Evolutionary conservation across 2,113 vertebrate species (phyloP).

Genomic region (Dipodomys stephensi): DNA sequence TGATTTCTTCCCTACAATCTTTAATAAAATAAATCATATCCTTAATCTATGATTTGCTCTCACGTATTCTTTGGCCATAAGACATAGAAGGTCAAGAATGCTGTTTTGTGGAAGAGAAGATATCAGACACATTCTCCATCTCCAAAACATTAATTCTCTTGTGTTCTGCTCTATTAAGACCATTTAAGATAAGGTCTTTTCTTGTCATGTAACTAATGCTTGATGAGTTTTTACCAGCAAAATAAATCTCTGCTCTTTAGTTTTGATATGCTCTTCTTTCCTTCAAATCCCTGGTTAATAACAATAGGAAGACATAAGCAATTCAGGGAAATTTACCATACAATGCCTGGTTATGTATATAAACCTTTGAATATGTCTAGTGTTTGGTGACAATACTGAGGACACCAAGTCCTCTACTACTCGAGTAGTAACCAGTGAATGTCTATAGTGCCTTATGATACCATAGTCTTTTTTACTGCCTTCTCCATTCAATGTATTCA

Average conservation of each 20-base stretch:
- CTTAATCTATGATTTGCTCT: not conserved
- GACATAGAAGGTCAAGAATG: not conserved
- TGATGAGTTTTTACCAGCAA: constrained; percentile 20
- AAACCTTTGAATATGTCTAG: not conserved
- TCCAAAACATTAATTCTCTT: not conserved
- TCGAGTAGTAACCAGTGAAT: not conserved
- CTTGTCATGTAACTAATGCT: not conserved
- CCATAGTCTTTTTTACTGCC: not conserved
- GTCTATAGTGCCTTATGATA: not conserved
- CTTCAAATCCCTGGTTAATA: not conserved
- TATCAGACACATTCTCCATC: not conserved
- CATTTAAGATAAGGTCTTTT: not conserved
- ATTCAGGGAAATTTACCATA: not conserved
- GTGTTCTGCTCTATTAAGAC: not conserved
- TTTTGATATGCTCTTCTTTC: not conserved
- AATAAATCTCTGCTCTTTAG: not conserved
- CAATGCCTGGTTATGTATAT: not conserved
- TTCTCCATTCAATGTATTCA: not conserved
- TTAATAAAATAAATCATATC: not conserved
- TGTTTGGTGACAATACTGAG: not conserved
- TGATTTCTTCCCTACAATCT: not conserved
- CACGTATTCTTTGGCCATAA: not conserved
- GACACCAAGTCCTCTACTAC: not conserved
- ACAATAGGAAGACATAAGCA: not conserved
- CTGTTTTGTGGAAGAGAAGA: not conserved